Evolutionary conservation across 1,140 invertebrate genomes (phyloP), one percentile per base, ranked within the genome.

Genomic region (Drosophila mojavensis): DNA sequence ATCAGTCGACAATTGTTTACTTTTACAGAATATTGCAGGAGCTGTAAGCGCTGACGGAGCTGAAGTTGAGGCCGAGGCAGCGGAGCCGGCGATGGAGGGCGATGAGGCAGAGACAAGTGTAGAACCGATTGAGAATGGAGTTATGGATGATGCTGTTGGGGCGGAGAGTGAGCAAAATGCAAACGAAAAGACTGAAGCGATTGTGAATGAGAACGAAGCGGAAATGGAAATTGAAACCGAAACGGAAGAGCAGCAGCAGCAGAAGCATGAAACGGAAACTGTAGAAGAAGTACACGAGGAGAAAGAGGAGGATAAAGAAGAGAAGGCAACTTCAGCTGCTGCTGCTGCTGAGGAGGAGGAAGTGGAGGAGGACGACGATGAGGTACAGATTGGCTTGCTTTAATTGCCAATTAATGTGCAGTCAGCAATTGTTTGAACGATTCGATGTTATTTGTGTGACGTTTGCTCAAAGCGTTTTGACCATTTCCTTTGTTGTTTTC

Each of bases 1-100:
- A 92, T 92, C 89, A 92, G 91, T 92, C 89, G 91, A 92, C 91
- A 91, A 92, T 91, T 92, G 91, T 92, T 92, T 92, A 92, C 91
- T 92, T 92, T 92, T 92, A 78, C 91, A 92, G 91, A 92, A 91
- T 90, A 83, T 84, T 84, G 70, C 77, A 75, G 84, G 84, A 81
- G 75, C 81, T 89, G 48, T 89, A 89, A 81, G 68, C 78, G 67
- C 47, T 28, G 72, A 64, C 13, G 69, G 55, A 47, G 72, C 48
- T 51, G 56, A 75, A 41, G 51, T 48, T 39, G 65, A 70, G 55
- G 45, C 60, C 41, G 51, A 67, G 13, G 48, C 63, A 51, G 60
- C 66, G 36, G 30, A 33, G 28, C 67, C 53, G 2, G 66, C 50
- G 41, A 62, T 43, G 13, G 56, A 24, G 7, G 63, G 39, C 24